Evolutionary conservation across 2,797 vertebrate species (phyloP).

Genomic region (Lerista edwardsae): DNA sequence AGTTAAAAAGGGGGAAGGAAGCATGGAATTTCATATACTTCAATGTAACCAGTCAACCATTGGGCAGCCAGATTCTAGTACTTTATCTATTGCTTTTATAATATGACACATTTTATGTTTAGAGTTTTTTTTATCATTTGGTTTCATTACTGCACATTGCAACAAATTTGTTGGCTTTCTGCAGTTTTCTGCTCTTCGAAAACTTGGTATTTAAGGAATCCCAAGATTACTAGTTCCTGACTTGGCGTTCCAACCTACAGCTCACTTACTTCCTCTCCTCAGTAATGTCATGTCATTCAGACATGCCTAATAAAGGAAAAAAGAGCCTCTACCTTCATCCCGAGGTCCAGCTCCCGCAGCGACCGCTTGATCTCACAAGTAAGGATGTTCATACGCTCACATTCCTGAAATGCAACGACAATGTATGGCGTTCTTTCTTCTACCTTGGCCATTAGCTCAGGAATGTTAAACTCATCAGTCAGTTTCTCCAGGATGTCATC

Average conservation of each 20-base stretch:
- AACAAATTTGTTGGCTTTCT: not conserved
- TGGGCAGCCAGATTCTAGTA: not conserved
- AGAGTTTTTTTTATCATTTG: not conserved
- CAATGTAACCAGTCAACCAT: not conserved
- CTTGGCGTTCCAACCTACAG: not conserved
- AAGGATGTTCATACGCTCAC: constrained; percentile 91
- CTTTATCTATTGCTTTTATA: not conserved
- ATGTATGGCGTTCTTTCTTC: constrained; percentile 90
- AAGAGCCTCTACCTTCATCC: constrained; percentile 84
- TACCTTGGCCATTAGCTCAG: constrained; percentile 84
- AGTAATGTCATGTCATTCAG: not conserved
- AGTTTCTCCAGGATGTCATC: constrained; percentile 91
- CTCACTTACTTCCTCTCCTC: not conserved
- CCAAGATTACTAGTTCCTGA: not conserved
- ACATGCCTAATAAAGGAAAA: not conserved
- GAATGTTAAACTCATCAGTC: constrained; percentile 88
- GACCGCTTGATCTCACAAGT: constrained; percentile 86
- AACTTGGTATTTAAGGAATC: not conserved
- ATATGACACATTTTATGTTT: not conserved
- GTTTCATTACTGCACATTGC: not conserved
- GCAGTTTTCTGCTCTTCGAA: not conserved
- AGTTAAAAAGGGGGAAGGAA: not conserved
- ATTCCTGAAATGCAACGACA: constrained; percentile 93
- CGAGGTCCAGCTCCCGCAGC: constrained; percentile 85
- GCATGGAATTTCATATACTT: not conserved